Base-by-base conservation (phyloP, 37 sponge, comb jelly and placozoan species). In the Theonella swinhoei region DNA sequence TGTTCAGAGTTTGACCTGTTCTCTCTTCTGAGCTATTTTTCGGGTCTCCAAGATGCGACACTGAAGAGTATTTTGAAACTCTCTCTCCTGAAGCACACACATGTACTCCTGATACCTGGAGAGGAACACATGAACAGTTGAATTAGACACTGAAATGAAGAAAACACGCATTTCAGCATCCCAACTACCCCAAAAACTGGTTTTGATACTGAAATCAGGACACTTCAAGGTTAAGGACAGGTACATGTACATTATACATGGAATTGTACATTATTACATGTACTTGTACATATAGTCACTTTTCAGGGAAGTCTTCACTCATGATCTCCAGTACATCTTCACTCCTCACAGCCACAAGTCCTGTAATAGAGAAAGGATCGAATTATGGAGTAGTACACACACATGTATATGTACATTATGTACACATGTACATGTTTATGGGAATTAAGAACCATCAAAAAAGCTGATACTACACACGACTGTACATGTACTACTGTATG, bases 301-400 rank as follows among this genome's bases (percentile, higher is more conserved):
- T 85, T 33, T 23, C 60, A 4, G 91, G 86, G 58, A 77, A 95
- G 28, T 95, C 95, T 33, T 79, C 89, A 31, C 39, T 64, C 95
- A 95, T 95, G 60, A 91, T 38, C 42, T 86, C 87, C 54, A 88
- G 37, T 11, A 95, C 91, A 39, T 91, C 92, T 63, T 82, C 77
- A 81, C 91, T 88, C 29, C 47, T 30, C 68, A 94, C 58, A 43
- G 86, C 86, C 32, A 85, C 78, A 20, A 85, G 65, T 43, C 86
- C 85, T 60, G 35, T 22, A 20, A 58, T 42, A 47, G 9, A n/a
- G 77, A 43, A 14, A 11, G 60, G 11, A 58, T 58, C 11, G 60
- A 58, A 19, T 58, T 58, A 19, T 20, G 17, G 60, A 58, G 17
- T 19, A 58, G 11, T 58, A 58, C 60, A 11, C 11, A 58, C 11